Base-by-base conservation (phyloP, 1,140 invertebrate genomes). In the Leptopilina boulardi region DNA sequence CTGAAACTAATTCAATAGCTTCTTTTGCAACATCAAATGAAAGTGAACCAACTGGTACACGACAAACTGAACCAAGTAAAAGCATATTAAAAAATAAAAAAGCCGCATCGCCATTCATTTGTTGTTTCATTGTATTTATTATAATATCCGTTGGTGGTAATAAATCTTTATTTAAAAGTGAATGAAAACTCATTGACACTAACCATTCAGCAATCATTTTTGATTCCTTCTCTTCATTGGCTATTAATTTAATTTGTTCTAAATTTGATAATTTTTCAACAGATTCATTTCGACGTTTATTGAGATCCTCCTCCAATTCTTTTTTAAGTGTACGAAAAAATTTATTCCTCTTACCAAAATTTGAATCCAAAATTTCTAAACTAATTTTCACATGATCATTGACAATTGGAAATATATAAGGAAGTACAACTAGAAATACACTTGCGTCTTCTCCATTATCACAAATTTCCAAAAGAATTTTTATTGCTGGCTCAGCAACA, bases 361-460 rank as follows among this genome's bases (percentile, higher is more conserved):
- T 83, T 0, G 92, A 93, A 23, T 79, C 80, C 44, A 93, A 80
- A 34, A 94, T 91, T 75, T 91, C 82, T 82, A 91, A 89, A 2
- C 92, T 87, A 3, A 92, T 82, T 30, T 87, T 47, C 18, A 92
- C 87, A 72, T 92, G 91, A 42, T 90, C 83, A n/a, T 91, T 81
- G 73, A 89, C 84, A 71, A 84, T 86, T 8, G 93, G 93, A 82
- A 94, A 93, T 19, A 95, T 80, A 81, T 92, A 93, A 18, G 94
- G 93, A 66, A 94, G 81, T 15, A 93, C 80, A 1, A 91, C 88
- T 34, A 94, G 82, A 54, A 91, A 91, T 4, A 91, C 75, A 6
- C 74, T 86, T 0, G 87, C 87, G 19, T 91, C 86, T 21, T 91
- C 84, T 1, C 81, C 84, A 5, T 85, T 77, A 11, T 86, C 84